Conservation (phyloP, 2,888 invertebrate genomes). For the Aphrophora alni region DNA sequence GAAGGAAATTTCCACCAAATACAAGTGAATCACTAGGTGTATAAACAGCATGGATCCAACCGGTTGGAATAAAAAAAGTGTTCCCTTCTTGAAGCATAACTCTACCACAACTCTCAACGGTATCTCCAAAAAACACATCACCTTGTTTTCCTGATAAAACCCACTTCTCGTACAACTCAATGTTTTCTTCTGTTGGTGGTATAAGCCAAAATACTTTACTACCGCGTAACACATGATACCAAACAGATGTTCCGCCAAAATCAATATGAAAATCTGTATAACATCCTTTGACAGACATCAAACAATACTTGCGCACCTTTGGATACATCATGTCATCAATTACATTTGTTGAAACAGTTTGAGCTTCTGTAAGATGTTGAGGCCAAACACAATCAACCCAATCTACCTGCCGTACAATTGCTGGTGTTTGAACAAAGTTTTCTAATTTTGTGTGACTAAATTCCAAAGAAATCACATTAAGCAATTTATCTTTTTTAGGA, state of each 20-base stretch:
- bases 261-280: conserved; percentile 97
- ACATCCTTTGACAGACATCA: conserved; percentile 86
- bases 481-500: conserved; percentile 77
- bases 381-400: conserved; percentile 99
- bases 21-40: conserved; percentile 87
- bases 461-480: conserved; percentile 97
- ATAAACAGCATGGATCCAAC: conserved; percentile 94
- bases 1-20: conserved; percentile 92
- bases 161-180: conserved; percentile 94
- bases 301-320: conserved; percentile 88
- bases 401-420: conserved; percentile 89
- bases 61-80: conserved; percentile 90
- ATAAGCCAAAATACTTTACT: conserved; percentile 93
- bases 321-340: conserved; percentile 98
- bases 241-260: conserved; percentile 94
- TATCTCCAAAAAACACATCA: conserved; percentile 95
- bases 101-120: conserved; percentile 91
- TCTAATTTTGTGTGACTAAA: conserved; percentile 96
- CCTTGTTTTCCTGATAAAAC: conserved; percentile 94
- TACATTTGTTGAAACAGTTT: conserved; percentile 94
- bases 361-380: conserved; percentile 89
- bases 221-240: conserved; percentile 95
- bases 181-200: conserved; percentile 94
- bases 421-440: conserved; percentile 92
- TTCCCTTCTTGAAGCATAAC: conserved; percentile 75